Conservation (phyloP, 1,140 invertebrate species). For the Bombus confusus region DNA sequence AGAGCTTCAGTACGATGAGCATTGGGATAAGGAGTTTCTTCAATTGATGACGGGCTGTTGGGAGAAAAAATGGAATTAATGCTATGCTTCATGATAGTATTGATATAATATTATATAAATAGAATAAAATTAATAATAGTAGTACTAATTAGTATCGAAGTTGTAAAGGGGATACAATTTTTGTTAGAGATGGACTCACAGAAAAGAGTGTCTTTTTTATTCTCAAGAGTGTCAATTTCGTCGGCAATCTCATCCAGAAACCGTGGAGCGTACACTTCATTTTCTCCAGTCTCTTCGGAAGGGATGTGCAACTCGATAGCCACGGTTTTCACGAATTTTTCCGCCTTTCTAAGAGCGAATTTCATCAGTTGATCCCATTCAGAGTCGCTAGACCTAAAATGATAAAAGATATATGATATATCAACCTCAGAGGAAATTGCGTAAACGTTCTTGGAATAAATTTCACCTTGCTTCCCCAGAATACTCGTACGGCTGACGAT, state of each 20-base stretch:
- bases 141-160: too few relatives aligned
- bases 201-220: constrained; percentile 89
- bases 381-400: constrained; percentile 84
- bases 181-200: constrained; percentile 84
- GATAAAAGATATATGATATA: too few relatives aligned
- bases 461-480: constrained; percentile 84
- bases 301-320: constrained; percentile 88
- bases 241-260: constrained; percentile 92
- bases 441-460: not conserved
- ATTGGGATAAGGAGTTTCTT: constrained; percentile 92
- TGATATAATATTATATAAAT: not conserved
- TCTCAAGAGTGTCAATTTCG: constrained; percentile 90
- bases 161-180: not conserved
- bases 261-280: constrained; percentile 88
- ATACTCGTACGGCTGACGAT: constrained; percentile 85
- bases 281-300: constrained; percentile 86
- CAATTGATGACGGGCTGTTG: constrained; percentile 88
- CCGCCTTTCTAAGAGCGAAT: constrained; percentile 86
- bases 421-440: not conserved
- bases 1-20: constrained; percentile 90
- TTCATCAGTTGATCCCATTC: constrained; percentile 91
- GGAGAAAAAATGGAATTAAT: constrained; percentile 59
- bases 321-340: constrained; percentile 88
- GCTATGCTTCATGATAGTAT: not conserved
- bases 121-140: not conserved